phyloP scores from a whole-genome alignment of 2,888 invertebrate species.

The Stenurella melanura region DNA sequence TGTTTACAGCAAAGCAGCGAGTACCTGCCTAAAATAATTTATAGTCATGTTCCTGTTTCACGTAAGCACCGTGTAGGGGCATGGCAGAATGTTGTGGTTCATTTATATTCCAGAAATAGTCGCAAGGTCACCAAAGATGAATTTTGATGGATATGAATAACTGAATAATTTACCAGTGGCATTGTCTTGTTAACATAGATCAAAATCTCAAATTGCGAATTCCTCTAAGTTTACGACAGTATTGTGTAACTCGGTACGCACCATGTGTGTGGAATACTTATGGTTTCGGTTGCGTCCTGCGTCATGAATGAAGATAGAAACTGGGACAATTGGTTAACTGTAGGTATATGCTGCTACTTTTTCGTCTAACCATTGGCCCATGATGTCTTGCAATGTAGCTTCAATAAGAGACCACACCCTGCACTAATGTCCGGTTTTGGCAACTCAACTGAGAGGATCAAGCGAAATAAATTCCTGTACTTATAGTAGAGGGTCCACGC shows the following conservation, averaged over 20 bases:
- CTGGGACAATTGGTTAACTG: no score
- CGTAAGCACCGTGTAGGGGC: background rate
- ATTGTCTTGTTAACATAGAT: slow-evolving; percentile 2
- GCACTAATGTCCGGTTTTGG: no score
- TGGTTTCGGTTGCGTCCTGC: no score
- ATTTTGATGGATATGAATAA: slow-evolving; percentile 2
- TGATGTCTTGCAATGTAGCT: no score
- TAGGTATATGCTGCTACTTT: no score
- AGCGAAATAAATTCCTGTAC: no score
- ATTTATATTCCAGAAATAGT: background rate
- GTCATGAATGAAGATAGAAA: no score
- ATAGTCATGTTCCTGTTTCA: background rate
- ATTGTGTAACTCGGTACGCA: background rate
- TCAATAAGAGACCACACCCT: no score
- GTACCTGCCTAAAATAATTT: slow-evolving; percentile 7
- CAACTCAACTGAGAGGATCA: no score
- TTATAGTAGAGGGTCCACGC: no score
- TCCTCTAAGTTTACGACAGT: background rate
- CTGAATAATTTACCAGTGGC: background rate
- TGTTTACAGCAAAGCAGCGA: background rate
- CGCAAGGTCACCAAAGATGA: slow-evolving; percentile 7
- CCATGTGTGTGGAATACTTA: background rate
- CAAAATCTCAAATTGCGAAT: background rate
- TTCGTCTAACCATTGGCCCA: no score
- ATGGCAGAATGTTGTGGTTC: background rate